Conservation (phyloP, 1,140 invertebrate genomes). For the Aphidius ervi region DNA sequence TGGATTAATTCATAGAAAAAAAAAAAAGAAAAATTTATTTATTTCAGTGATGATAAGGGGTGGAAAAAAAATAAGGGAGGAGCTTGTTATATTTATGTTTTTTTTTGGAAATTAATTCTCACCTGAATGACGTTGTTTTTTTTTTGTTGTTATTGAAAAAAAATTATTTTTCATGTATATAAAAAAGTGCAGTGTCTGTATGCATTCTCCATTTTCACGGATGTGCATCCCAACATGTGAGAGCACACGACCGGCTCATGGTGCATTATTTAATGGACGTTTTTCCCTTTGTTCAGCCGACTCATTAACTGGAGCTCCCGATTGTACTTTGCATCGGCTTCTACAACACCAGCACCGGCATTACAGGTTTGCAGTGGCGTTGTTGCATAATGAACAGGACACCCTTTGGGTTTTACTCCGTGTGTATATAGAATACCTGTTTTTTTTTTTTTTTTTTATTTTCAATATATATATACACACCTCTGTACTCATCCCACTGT, state of each 20-base stretch:
- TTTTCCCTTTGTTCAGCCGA: slow-evolving; percentile 47
- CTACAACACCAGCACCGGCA: slow-evolving; percentile 9
- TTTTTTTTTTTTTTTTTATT: too few species aligned
- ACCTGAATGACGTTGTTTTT: too few species aligned
- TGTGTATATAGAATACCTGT: not conserved
- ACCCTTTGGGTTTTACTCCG: slow-evolving; percentile 25
- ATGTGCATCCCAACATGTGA: slow-evolving; percentile 10
- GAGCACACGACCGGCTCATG: slow-evolving; percentile 31
- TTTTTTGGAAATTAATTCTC: too few species aligned
- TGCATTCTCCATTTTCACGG: slow-evolving; percentile 19
- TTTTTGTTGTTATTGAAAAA: too few species aligned
- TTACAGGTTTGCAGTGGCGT: slow-evolving; percentile 28
- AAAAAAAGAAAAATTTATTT: too few species aligned
- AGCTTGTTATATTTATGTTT: too few species aligned
- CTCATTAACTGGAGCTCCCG: slow-evolving; percentile 46
- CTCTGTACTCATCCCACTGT: slow-evolving; percentile 18
- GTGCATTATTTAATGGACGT: slow-evolving; percentile 49
- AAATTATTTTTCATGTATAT: too few species aligned
- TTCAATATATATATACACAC: slow-evolving; percentile 13
- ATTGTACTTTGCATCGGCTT: slow-evolving; percentile 43
- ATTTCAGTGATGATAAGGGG: too few species aligned
- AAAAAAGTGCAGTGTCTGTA: not conserved
- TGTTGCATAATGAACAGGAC: slow-evolving; percentile 49
- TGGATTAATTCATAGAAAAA: too few species aligned
- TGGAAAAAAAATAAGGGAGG: too few species aligned